Evolutionary conservation across 2,797 vertebrate genomes (phyloP), one percentile per base, ranked within the genome.

Genomic region (Hoplostethus mediterraneus): DNA sequence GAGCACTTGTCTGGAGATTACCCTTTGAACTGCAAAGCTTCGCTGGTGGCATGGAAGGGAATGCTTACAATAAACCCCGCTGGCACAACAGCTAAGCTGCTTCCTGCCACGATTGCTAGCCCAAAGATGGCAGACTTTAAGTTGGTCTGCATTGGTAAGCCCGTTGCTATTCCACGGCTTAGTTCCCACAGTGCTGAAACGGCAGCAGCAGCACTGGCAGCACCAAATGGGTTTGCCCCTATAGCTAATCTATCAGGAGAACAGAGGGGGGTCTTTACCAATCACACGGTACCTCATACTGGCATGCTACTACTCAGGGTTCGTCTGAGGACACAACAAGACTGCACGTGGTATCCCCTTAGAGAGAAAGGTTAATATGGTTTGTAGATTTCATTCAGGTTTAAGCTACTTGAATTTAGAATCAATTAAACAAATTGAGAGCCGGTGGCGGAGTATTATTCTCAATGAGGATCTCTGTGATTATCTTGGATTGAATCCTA

Each of bases 61-160:
- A 79, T 72, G 87, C 77, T 87, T 85, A 85, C 77, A 77, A 77
- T 85, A 84, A 88, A 88, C 75, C 79, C 72, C 9, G 73, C 79
- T 83, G 84, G 85, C 89, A 88, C 82, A 80, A 82, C 76, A 53
- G 59, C 75, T 83, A 73, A 92, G 79, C 89, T 55, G 78, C 71
- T 77, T 78, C 82, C 86, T 83, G 69, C 63, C 61, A 77, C 52
- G 58, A 88, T 83, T 17, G 14, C 81, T 66, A 73, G 83, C 87
- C 87, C 81, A 81, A 88, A 90, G 83, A 90, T 86, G 91, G 88
- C 88, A 88, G 78, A 79, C 80, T 66, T 81, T 88, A 88, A 90
- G 90, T 88, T 90, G 87, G 87, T 73, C 71, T 90, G 51, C n/a
- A 14, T 49, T 21, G 38, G 47, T 48, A 88, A 92, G 80, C 80